Conservation (phyloP, 1,140 invertebrate species). For the Cotesia vestalis region DNA sequence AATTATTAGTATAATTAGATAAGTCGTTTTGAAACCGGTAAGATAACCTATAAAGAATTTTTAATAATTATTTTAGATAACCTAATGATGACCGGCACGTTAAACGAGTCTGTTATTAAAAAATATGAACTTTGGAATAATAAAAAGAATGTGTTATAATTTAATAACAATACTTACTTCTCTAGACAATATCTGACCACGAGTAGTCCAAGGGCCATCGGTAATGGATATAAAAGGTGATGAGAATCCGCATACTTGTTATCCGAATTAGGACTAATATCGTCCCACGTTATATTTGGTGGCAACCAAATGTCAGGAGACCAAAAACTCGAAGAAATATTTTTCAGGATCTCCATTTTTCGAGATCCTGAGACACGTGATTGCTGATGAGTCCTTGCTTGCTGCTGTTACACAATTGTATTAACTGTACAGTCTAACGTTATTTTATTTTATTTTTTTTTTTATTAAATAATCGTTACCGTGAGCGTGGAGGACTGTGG, state of each 20-base stretch:
- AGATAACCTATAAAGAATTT: too few relatives aligned
- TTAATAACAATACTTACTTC: slow-evolving; percentile 71
- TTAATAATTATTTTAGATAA: too few relatives aligned
- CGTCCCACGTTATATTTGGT: slow-evolving; percentile 88
- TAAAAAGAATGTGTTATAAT: not conserved
- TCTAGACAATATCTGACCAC: slow-evolving; percentile 80
- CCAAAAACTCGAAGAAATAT: slow-evolving; percentile 76
- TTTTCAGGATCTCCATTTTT: slow-evolving; percentile 55
- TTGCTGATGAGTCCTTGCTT: too few relatives aligned
- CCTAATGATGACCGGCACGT: not conserved
- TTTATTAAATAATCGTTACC: slow-evolving; percentile 32
- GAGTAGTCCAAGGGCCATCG: slow-evolving; percentile 80
- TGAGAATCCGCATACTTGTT: slow-evolving; percentile 83
- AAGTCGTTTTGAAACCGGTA: too few relatives aligned
- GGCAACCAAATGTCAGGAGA: slow-evolving; percentile 86
- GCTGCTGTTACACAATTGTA: not conserved
- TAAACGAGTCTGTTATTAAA: not conserved
- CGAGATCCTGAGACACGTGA: slow-evolving; percentile 15
- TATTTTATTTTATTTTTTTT: slow-evolving; percentile 35
- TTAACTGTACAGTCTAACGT: slow-evolving; percentile 4
- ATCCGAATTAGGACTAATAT: slow-evolving; percentile 80
- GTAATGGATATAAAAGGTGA: slow-evolving; percentile 84
- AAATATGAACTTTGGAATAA: not conserved
- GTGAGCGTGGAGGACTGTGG: too few relatives aligned
- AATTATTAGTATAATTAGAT: too few relatives aligned